These are phyloP conservation scores for Leptinotarsa juncta DNA, from an alignment of 2,888 invertebrate species.

Conservation along the genomic window DNA sequence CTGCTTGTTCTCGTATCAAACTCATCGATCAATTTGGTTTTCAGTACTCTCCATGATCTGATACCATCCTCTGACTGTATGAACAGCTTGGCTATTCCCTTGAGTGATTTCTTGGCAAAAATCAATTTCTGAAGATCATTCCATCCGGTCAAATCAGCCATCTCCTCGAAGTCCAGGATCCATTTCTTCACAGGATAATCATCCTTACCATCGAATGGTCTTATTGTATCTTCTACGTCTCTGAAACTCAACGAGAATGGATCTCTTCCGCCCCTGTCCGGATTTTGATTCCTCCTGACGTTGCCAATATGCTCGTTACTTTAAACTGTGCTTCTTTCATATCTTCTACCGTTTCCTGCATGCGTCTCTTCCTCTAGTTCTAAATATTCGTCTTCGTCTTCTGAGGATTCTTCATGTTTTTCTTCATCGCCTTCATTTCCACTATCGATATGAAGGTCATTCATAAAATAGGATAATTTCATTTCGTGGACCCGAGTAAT, in stretches of 20 bases:
- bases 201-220: slow-evolving; percentile 47
- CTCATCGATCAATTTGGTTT: slow-evolving; percentile 45
- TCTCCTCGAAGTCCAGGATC: slow-evolving; percentile 53
- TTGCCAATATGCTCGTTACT: neutral
- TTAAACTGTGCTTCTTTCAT: neutral
- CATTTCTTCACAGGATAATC: slow-evolving; percentile 49
- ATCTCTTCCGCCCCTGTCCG: neutral
- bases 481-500: slow-evolving; percentile 29
- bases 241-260: slow-evolving; percentile 44
- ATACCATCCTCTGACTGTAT: slow-evolving; percentile 50
- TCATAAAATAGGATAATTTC: slow-evolving; percentile 24
- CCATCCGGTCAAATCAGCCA: slow-evolving; percentile 48
- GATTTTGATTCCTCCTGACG: neutral
- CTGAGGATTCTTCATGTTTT: slow-evolving; percentile 15
- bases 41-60: slow-evolving; percentile 46
- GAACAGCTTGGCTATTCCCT: slow-evolving; percentile 52
- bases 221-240: slow-evolving; percentile 50
- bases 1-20: slow-evolving; percentile 47
- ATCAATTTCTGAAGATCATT: slow-evolving; percentile 50
- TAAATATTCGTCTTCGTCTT: slow-evolving; percentile 23
- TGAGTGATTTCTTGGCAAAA: slow-evolving; percentile 53
- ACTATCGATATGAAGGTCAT: slow-evolving; percentile 16
- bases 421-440: slow-evolving; percentile 7
- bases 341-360: neutral
- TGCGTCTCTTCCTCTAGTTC: slow-evolving; percentile 15